phyloP scores from a whole-genome alignment of 2,888 invertebrate genomes.

The Caenorhabditis drosophilae region DNA sequence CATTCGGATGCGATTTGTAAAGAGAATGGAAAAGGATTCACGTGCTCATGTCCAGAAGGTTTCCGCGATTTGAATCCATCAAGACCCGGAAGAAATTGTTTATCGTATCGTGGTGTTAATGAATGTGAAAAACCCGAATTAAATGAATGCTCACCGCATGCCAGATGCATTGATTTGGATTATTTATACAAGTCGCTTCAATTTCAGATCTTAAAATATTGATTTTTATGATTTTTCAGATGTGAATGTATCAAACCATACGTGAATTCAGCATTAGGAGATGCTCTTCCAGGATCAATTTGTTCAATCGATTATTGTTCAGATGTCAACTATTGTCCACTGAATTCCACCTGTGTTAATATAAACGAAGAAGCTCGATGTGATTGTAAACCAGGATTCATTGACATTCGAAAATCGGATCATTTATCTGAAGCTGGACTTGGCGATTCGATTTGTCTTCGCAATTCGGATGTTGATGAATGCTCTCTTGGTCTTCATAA shows the following conservation, averaged over 20 bases:
- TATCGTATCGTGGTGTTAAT: constrained; percentile 53
- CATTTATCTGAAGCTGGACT: constrained; percentile 45
- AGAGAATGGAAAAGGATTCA: constrained; percentile 46
- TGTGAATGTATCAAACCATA: constrained; percentile 58
- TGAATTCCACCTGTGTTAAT: constrained; percentile 88
- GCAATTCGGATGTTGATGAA: constrained; percentile 54
- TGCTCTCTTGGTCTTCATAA: constrained; percentile 65
- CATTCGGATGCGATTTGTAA: constrained; percentile 52
- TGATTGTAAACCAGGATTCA: constrained; percentile 56
- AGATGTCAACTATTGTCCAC: constrained; percentile 80
- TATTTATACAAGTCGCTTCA: constrained; percentile 52
- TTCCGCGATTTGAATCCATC: constrained; percentile 58
- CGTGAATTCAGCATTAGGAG: constrained; percentile 53
- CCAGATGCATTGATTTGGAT: constrained; percentile 57
- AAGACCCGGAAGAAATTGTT: constrained; percentile 53
- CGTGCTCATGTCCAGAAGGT: constrained; percentile 38
- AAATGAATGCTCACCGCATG: constrained; percentile 60
- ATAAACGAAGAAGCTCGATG: constrained; percentile 72
- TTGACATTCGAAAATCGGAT: constrained; percentile 53
- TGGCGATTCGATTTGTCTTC: constrained; percentile 44
- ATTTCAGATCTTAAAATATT: neutral
- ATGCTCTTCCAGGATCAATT: constrained; percentile 70
- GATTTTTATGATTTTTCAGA: constrained; percentile 14
- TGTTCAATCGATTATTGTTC: constrained; percentile 61
- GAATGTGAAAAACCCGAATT: constrained; percentile 56